Evolutionary conservation across 35 echinoderm and acorn worm genomes (phyloP).

Genomic region (Patiria miniata): DNA sequence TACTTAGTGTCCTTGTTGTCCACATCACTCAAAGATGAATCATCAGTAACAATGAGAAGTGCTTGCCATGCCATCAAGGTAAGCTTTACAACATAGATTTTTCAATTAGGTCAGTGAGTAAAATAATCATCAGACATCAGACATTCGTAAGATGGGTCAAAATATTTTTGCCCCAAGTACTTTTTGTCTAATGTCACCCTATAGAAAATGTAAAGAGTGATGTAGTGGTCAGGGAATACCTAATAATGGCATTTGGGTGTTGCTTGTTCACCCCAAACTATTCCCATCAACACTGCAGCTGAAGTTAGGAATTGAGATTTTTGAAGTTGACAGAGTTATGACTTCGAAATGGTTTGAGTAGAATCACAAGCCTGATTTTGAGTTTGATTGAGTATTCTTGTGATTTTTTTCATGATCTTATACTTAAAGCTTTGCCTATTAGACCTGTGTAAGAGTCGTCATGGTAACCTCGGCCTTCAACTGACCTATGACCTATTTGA

Average conservation of each 20-base stretch:
- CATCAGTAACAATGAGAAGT: constrained; percentile 76
- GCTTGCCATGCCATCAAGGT: constrained; percentile 88
- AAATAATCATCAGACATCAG: too few relatives aligned
- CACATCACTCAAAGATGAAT: constrained; percentile 73
- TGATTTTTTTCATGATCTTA: not conserved
- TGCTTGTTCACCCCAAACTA: too few relatives aligned
- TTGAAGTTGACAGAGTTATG: not conserved
- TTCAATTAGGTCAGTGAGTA: too few relatives aligned
- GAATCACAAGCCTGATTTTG: not conserved
- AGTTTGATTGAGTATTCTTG: not conserved
- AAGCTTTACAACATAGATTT: not conserved
- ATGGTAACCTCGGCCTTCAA: constrained; percentile 72
- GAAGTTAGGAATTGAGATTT: too few relatives aligned
- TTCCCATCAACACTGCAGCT: too few relatives aligned
- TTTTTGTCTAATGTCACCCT: too few relatives aligned
- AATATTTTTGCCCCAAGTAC: too few relatives aligned
- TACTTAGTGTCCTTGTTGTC: constrained; percentile 70
- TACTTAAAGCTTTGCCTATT: constrained; percentile 73
- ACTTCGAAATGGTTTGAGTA: not conserved
- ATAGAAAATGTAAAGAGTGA: too few relatives aligned
- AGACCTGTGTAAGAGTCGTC: constrained; percentile 77
- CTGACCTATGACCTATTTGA: constrained; percentile 86
- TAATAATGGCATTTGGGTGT: too few relatives aligned
- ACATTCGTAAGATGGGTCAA: too few relatives aligned
- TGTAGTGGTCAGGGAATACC: too few relatives aligned